Evolutionary conservation across 2,888 invertebrate species (phyloP).

Genomic region (Philaethria dido): DNA sequence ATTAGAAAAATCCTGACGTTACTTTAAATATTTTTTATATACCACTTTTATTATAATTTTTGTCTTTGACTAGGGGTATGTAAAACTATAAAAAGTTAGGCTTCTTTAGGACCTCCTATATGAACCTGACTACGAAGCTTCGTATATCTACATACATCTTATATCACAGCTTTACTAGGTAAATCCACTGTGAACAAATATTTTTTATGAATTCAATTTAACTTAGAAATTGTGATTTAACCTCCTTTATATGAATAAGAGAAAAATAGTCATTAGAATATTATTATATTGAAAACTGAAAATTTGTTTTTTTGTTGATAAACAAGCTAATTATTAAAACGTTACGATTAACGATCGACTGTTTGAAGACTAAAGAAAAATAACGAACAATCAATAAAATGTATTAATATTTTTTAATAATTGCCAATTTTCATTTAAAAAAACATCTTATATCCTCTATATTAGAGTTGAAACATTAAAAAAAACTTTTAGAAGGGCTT

Average conservation of each 20-base stretch:
- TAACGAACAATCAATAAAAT: background rate
- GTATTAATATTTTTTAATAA: background rate
- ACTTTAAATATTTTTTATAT: background rate
- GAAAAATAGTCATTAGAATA: constrained; percentile 54
- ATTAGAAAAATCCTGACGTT: constrained; percentile 9
- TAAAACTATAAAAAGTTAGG: background rate
- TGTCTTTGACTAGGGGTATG: background rate
- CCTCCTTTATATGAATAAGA: constrained; percentile 58
- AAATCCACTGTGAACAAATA: constrained; percentile 52
- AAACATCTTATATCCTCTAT: background rate
- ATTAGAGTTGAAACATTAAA: background rate
- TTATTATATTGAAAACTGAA: constrained; percentile 47
- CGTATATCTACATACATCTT: constrained; percentile 54
- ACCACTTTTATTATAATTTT: background rate
- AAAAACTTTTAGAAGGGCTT: constrained; percentile 48
- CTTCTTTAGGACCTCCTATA: constrained; percentile 7
- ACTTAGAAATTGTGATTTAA: constrained; percentile 67
- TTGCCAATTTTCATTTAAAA: background rate
- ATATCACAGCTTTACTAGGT: constrained; percentile 59
- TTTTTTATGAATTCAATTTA: constrained; percentile 61
- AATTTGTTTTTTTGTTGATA: constrained; percentile 48
- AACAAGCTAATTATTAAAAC: constrained; percentile 6
- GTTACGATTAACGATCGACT: constrained; percentile 3
- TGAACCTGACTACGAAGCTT: constrained; percentile 48
- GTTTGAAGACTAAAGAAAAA: background rate